Evolutionary conservation across 2,797 vertebrate species (phyloP), one percentile per base, ranked within the genome.

Genomic region (Sebastes itinus): DNA sequence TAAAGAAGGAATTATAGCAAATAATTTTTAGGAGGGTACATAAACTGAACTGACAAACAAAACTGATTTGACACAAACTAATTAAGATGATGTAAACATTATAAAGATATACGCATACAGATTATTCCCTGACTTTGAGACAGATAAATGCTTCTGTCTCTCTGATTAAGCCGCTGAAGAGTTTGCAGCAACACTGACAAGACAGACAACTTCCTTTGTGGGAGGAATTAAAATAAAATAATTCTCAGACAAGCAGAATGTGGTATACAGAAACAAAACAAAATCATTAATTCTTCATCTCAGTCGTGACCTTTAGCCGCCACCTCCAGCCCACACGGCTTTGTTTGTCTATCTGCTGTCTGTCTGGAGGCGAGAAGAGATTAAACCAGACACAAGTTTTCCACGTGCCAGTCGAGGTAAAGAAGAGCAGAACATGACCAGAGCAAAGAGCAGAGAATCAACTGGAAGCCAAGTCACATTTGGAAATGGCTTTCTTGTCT

Each of bases 221-320:
- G 65, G 60, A 78, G 63, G 72, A 84, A 78, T 67, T 72, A 2
- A 23, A 75, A 72, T 65, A 18, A 60, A 86, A 65, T 58, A 60
- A 80, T 69, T 58, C 54, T 66, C 52, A 75, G 52, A 77, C 66
- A n/a, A 32, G 61, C 22, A 22, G 58, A 77, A 79, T 30, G 64
- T 65, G 69, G n/a, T 22, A 38, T 14, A 22, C 52, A 60, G 60
- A 61, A 9, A 54, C 54, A 78, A 79, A 80, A 68, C 56, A 25
- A 75, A 78, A 61, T 75, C 42, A 83, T 81, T 77, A 67, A 61
- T 81, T 68, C 72, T 76, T 79, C 71, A 32, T 86, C 75, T 74
- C 35, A 33, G n/a, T n/a, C 59, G 0, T 72, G 77, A 84, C 86
- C 86, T 88, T 80, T 84, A 22, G 28, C 55, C 59, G 9, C 27